These are phyloP conservation scores for Papilio demoleus DNA, from an alignment of 2,888 invertebrate genomes.

Conservation along the genomic window DNA sequence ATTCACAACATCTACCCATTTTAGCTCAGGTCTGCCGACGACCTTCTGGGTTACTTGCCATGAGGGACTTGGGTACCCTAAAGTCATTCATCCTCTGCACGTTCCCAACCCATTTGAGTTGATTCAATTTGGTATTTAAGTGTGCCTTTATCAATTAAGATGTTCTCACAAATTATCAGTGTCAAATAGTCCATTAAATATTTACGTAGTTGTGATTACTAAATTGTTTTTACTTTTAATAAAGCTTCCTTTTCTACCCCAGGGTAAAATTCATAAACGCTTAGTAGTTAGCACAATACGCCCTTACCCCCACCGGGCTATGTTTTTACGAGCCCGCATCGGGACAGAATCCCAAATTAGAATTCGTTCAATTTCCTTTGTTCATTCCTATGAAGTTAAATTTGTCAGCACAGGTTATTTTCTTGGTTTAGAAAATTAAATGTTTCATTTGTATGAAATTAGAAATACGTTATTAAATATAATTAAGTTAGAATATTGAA, in stretches of 20 bases:
- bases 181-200: no score
- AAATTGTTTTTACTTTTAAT: constrained; percentile 23
- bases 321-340: constrained; percentile 51
- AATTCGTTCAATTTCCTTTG: constrained; percentile 50
- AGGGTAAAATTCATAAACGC: constrained; percentile 54
- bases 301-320: constrained; percentile 47
- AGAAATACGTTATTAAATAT: no score
- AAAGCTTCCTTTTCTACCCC: constrained; percentile 41
- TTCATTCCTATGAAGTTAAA: constrained; percentile 42
- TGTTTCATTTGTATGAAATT: not conserved
- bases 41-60: no score
- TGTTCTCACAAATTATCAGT: no score
- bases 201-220: not conserved
- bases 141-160: no score
- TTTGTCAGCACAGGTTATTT: constrained; percentile 17
- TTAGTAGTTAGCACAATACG: constrained; percentile 50
- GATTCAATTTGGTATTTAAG: no score
- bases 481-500: not conserved
- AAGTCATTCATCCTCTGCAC: no score
- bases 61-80: no score
- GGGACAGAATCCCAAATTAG: constrained; percentile 55
- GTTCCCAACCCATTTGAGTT: no score
- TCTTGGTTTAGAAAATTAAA: not conserved
- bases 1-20: no score
- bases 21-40: no score